Conservation (phyloP, 2,888 invertebrate genomes). For the Plagodis dolabraria region DNA sequence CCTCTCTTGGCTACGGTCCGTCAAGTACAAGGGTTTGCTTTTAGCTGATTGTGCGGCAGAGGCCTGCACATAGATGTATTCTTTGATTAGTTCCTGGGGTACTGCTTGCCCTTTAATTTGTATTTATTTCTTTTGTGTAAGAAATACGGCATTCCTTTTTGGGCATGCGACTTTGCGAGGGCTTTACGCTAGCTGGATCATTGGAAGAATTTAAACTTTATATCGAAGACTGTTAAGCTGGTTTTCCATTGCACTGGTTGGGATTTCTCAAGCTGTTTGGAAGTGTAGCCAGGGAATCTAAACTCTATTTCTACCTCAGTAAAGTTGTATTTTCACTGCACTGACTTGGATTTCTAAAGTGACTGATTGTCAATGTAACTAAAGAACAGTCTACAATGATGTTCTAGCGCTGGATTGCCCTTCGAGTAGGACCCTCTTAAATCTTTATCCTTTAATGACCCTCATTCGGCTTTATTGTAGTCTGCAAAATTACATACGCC, state of each 20-base stretch:
- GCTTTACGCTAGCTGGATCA: background rate
- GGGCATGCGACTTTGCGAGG: background rate
- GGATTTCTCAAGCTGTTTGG: too few relatives aligned
- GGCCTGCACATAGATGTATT: constrained; percentile 28
- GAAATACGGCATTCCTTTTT: constrained; percentile 11
- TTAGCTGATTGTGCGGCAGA: constrained; percentile 38
- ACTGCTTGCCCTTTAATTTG: constrained; percentile 27
- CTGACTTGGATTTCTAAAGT: too few relatives aligned
- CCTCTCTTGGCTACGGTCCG: constrained; percentile 30
- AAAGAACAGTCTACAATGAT: too few relatives aligned
- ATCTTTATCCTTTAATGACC: too few relatives aligned
- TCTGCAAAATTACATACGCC: too few relatives aligned
- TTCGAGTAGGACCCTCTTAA: too few relatives aligned
- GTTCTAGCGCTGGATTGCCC: too few relatives aligned
- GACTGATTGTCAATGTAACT: too few relatives aligned
- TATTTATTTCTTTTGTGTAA: constrained; percentile 30
- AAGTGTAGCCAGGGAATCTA: too few relatives aligned
- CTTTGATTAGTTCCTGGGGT: constrained; percentile 30
- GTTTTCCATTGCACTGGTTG: background rate
- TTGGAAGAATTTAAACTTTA: background rate
- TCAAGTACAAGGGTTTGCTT: constrained; percentile 37
- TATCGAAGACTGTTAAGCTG: background rate
- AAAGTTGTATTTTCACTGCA: too few relatives aligned
- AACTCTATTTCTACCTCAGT: too few relatives aligned
- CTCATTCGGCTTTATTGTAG: too few relatives aligned